These are phyloP conservation scores for Umimayanthus chanpuru DNA, from an alignment of 92 coral and sea anemone genomes.

Conservation along the genomic window DNA sequence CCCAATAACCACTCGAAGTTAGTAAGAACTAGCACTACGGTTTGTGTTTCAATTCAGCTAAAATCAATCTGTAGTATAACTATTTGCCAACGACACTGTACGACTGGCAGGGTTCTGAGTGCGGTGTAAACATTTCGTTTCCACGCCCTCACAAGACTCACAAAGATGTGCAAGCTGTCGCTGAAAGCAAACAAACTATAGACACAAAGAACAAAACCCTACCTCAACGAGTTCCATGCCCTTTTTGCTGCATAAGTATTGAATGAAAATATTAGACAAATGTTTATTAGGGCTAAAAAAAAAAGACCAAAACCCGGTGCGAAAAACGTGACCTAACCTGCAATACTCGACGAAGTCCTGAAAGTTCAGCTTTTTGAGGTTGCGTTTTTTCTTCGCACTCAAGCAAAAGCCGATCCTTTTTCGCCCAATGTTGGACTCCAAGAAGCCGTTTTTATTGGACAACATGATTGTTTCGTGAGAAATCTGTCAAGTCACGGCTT, in stretches of 20 bases:
- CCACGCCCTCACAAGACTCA: slow-evolving; percentile 23
- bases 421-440: slow-evolving; percentile 56
- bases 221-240: slow-evolving; percentile 97
- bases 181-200: slow-evolving; percentile 8
- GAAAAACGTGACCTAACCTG: slow-evolving; percentile 61
- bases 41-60: neutral
- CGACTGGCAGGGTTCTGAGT: neutral
- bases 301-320: neutral
- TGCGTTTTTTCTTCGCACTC: slow-evolving; percentile 95
- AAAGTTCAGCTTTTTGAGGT: slow-evolving; percentile 66
- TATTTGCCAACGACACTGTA: slow-evolving; percentile 7
- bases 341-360: slow-evolving; percentile 87
- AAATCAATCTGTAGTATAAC: neutral
- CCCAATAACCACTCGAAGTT: neutral
- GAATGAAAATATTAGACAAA: neutral
- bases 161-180: slow-evolving; percentile 11
- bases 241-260: slow-evolving; percentile 71
- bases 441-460: slow-evolving; percentile 57
- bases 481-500: slow-evolving; percentile 50
- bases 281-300: neutral
- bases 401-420: slow-evolving; percentile 86
- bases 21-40: neutral
- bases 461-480: slow-evolving; percentile 54
- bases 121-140: slow-evolving; percentile 24
- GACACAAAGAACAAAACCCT: slow-evolving; percentile 36